A percentile compares a stretch with the other conserved stretches of the same genome.
These are phyloP conservation scores for Danio rerio DNA, from an alignment of 2,113 vertebrate genomes.

Conservation along the genomic window DNA sequence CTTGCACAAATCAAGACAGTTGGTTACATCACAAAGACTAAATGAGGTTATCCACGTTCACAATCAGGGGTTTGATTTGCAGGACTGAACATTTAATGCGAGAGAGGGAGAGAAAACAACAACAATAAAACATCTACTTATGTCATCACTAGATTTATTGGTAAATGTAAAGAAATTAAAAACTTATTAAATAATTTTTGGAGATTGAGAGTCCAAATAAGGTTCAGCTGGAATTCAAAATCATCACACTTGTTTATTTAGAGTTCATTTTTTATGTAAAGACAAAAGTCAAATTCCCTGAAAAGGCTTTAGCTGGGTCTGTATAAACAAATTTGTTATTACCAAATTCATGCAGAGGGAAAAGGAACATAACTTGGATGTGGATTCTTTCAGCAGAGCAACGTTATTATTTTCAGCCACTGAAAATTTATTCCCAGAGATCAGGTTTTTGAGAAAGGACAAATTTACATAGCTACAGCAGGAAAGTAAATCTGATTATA, in stretches of 20 bases:
- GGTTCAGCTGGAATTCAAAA: not conserved
- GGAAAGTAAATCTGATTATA: slow-evolving; percentile 79
- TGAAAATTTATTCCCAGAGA: slow-evolving; percentile 64
- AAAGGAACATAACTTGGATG: slow-evolving; percentile 64
- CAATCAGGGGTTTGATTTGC: not conserved
- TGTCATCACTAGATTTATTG: not conserved
- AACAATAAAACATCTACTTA: not conserved
- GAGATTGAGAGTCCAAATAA: not conserved
- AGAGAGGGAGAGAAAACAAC: no score
- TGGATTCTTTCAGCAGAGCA: slow-evolving; percentile 72
- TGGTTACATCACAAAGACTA: slow-evolving; percentile 51
- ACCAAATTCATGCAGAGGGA: slow-evolving; percentile 76
- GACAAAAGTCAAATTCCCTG: slow-evolving; percentile 57
- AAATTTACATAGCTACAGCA: slow-evolving; percentile 80
- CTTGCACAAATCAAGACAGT: not conserved
- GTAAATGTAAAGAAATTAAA: not conserved
- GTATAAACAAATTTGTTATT: slow-evolving; percentile 75
- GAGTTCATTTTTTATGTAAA: slow-evolving; percentile 63
- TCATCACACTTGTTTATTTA: slow-evolving; percentile 51
- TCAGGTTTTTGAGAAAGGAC: slow-evolving; percentile 74
- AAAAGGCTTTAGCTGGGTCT: slow-evolving; percentile 54
- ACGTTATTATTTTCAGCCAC: slow-evolving; percentile 65
- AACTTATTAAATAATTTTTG: not conserved
- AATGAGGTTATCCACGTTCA: slow-evolving; percentile 41
- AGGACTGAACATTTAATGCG: not conserved